A percentile compares a stretch with the other conserved stretches of the same genome.
These are phyloP conservation scores for Drosophila hydei DNA, from an alignment of 1,140 invertebrate genomes.

Conservation along the genomic window DNA sequence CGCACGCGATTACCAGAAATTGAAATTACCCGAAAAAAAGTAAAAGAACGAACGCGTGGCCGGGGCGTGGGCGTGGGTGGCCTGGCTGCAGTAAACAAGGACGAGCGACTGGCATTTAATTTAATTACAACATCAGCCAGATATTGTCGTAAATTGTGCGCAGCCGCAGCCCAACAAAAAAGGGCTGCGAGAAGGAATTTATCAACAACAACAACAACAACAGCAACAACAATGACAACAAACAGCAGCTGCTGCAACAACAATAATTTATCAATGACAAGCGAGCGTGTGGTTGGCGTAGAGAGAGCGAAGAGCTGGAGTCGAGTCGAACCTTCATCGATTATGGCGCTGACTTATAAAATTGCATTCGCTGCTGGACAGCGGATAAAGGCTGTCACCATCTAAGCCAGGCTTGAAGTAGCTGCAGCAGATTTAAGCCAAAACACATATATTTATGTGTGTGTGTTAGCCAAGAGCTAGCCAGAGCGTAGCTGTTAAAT, in stretches of 20 bases:
- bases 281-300: neutral
- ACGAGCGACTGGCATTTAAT: constrained; percentile 26
- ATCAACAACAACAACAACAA: constrained; percentile 9
- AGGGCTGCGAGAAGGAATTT: neutral
- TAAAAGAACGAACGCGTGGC: neutral
- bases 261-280: constrained; percentile 67
- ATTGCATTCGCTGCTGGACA: constrained; percentile 52
- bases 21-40: constrained; percentile 53
- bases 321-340: constrained; percentile 60
- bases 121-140: constrained; percentile 43
- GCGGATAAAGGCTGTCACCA: neutral
- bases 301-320: too few relatives aligned
- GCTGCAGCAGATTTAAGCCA: neutral
- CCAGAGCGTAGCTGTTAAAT: too few relatives aligned
- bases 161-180: constrained; percentile 11
- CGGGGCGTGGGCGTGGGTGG: neutral
- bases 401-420: neutral
- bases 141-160: constrained; percentile 15
- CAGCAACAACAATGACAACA: constrained; percentile 7
- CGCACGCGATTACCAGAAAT: constrained; percentile 67
- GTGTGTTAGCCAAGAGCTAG: too few relatives aligned
- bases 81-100: neutral
- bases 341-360: constrained; percentile 70
- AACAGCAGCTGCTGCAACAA: constrained; percentile 9
- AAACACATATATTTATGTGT: too few relatives aligned